phyloP scores from a whole-genome alignment of 2,797 vertebrate species.

The Loris lydekkerianus region DNA sequence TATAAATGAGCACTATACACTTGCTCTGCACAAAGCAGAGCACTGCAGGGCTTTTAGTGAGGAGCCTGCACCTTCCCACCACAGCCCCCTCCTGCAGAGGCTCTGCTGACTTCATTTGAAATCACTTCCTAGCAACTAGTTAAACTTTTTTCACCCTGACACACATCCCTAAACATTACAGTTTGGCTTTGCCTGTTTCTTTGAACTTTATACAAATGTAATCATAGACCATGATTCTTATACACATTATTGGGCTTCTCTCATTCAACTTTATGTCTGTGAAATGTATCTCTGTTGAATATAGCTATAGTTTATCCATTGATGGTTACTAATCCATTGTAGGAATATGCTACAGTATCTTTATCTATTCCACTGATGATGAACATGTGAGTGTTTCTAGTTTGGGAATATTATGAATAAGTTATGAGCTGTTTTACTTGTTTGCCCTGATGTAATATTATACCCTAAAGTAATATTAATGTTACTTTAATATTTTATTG shows the following conservation, averaged over 20 bases:
- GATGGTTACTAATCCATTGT: background rate
- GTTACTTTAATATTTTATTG: background rate
- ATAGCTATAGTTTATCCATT: fast-evolving
- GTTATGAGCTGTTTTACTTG: background rate
- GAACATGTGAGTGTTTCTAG: background rate
- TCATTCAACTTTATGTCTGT: background rate
- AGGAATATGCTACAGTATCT: background rate
- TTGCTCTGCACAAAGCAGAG: background rate
- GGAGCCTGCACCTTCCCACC: fast-evolving
- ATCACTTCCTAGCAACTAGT: background rate
- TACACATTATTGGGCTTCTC: background rate
- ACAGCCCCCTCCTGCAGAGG: no score
- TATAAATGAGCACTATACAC: background rate
- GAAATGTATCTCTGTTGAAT: fast-evolving
- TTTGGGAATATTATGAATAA: background rate
- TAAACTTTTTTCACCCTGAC: background rate
- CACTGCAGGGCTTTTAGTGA: fast-evolving
- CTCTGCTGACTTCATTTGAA: fast-evolving
- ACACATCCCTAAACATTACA: fast-evolving
- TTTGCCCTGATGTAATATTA: background rate
- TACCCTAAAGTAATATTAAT: no score
- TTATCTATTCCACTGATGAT: background rate
- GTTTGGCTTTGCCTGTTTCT: background rate
- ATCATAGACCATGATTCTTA: fast-evolving
- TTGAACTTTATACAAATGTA: no score